Conservation (phyloP, 2,113 vertebrate genomes). For the Sander vitreus region DNA sequence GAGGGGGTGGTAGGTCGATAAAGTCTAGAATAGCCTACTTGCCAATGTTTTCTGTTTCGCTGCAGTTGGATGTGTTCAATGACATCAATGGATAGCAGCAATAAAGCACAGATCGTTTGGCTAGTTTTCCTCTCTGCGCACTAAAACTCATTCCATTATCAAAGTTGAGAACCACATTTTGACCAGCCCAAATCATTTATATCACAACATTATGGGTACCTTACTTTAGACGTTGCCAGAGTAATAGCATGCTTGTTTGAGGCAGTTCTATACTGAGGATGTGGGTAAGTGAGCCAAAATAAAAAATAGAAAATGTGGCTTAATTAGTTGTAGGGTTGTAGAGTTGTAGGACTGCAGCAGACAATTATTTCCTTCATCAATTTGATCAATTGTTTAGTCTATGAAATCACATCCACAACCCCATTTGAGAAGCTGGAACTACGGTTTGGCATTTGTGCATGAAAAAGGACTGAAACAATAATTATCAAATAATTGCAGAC, state of each 20-base stretch:
- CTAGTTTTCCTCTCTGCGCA: not conserved
- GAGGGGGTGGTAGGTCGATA: constrained; percentile 11
- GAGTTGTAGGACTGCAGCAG: not conserved
- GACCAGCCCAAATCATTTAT: not conserved
- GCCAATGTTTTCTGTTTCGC: constrained; percentile 9
- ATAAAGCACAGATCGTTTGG: constrained; percentile 1
- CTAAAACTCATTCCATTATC: constrained; percentile 6
- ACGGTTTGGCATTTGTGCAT: not conserved
- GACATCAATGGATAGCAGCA: not conserved
- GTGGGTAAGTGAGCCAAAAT: not conserved
- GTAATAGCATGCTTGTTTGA: not conserved
- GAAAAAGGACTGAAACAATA: not conserved
- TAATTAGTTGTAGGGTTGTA: not conserved
- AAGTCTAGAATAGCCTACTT: not conserved
- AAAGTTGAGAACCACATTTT: constrained; percentile 4
- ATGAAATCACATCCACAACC: not conserved
- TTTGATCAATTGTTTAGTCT: not conserved
- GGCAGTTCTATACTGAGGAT: not conserved
- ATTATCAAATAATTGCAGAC: not conserved
- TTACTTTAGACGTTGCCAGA: not conserved
- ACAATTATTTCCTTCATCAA: not conserved
- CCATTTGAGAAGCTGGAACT: not conserved
- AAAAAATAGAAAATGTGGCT: not conserved
- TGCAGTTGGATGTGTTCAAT: constrained; percentile 19
- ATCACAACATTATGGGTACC: not conserved